These are phyloP conservation scores for Chouioia cunea DNA, from an alignment of 2,888 invertebrate species.

Conservation along the genomic window DNA sequence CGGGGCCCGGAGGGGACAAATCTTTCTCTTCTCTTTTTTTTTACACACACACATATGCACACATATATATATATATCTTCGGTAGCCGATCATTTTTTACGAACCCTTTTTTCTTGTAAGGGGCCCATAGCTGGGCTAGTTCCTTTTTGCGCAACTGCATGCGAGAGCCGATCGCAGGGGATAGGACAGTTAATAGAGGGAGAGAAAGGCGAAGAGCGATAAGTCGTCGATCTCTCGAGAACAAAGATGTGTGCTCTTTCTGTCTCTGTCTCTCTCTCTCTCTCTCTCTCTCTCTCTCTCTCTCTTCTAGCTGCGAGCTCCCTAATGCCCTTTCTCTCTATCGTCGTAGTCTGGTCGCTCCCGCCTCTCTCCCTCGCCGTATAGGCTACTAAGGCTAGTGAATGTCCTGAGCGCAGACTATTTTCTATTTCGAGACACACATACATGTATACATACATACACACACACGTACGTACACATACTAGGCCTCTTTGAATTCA, in stretches of 20 bases:
- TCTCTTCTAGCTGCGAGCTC: conserved; percentile 41
- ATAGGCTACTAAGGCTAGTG: conserved; percentile 35
- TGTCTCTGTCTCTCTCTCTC: conserved; percentile 27
- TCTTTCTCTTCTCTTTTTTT: conserved; percentile 53
- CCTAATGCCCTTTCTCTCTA: conserved; percentile 46
- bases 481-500: too few relatives aligned
- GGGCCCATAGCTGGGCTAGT: conserved; percentile 43
- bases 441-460: too few relatives aligned
- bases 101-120: conserved; percentile 63
- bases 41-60: conserved; percentile 22
- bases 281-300: conserved; percentile 38
- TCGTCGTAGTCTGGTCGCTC: conserved; percentile 2
- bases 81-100: conserved; percentile 67
- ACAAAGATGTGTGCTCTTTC: conserved; percentile 23
- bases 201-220: conserved; percentile 46
- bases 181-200: conserved; percentile 41
- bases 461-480: too few relatives aligned
- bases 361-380: conserved; percentile 5
- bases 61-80: conserved; percentile 55
- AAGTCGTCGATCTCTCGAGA: conserved; percentile 43
- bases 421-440: conserved; percentile 38
- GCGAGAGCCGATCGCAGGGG: conserved; percentile 31
- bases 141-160: conserved; percentile 61
- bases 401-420: conserved; percentile 44
- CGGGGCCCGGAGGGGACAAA: conserved; percentile 52